phyloP scores from a whole-genome alignment of 2,797 vertebrate genomes.

The Enteromius anoplus region DNA sequence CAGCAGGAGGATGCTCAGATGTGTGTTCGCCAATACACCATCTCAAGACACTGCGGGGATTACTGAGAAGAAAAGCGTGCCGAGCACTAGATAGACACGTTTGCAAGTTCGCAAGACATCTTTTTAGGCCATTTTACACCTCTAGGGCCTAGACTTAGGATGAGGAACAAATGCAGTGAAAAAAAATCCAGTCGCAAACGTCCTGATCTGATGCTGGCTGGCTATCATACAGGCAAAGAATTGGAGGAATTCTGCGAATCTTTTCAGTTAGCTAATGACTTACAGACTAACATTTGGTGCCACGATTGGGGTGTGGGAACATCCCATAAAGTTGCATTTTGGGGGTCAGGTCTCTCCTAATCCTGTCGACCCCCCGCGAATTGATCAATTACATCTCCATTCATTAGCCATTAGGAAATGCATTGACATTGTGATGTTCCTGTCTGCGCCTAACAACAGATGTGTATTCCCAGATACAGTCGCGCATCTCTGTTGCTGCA shows the following conservation, averaged over 20 bases:
- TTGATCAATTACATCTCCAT: slow-evolving; percentile 79
- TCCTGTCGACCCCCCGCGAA: slow-evolving; percentile 77
- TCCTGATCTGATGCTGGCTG: not conserved
- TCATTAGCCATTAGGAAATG: slow-evolving; percentile 74
- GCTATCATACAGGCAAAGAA: not conserved
- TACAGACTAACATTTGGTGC: not conserved
- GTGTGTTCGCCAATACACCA: slow-evolving; percentile 49
- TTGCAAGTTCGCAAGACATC: not conserved
- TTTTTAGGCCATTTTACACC: not conserved
- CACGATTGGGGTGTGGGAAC: slow-evolving; percentile 1
- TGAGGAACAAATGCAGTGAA: not conserved
- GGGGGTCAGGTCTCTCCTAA: slow-evolving; percentile 64
- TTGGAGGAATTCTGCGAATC: not conserved
- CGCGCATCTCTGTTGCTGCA: not conserved
- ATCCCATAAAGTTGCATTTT: slow-evolving; percentile 16
- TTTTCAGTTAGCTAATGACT: not conserved
- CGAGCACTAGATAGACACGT: not conserved
- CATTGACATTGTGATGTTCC: slow-evolving; percentile 79
- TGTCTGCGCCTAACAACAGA: slow-evolving; percentile 71
- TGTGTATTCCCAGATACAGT: slow-evolving; percentile 76
- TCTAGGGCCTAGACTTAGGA: not conserved
- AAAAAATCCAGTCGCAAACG: not conserved
- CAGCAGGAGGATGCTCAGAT: slow-evolving; percentile 61
- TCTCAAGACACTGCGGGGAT: slow-evolving; percentile 33
- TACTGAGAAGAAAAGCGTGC: slow-evolving; percentile 37